These are phyloP conservation scores for Karalla daura DNA, from an alignment of 2,797 vertebrate species.

Conservation along the genomic window DNA sequence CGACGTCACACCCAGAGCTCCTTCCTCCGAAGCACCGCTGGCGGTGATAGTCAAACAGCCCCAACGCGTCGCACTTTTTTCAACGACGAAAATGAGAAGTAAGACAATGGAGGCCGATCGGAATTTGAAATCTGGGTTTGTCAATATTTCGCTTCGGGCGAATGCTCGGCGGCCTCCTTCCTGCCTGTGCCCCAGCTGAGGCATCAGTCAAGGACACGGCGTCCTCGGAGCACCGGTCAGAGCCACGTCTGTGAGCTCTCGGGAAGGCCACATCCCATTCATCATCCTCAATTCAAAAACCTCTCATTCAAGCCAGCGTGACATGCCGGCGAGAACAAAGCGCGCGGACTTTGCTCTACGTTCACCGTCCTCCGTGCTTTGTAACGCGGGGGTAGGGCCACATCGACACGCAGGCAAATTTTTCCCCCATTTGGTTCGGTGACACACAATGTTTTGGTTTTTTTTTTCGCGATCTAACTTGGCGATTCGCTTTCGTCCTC, in stretches of 20 bases:
- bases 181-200: not conserved
- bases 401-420: too few relatives aligned
- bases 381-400: not conserved
- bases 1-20: slow-evolving; percentile 10
- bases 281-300: not conserved
- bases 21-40: not conserved
- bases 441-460: too few relatives aligned
- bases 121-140: not conserved
- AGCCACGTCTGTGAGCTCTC: not conserved
- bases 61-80: not conserved
- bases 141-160: not conserved
- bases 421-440: too few relatives aligned
- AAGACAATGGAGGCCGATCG: not conserved
- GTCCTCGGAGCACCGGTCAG: not conserved
- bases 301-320: slow-evolving; percentile 9
- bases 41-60: slow-evolving; percentile 7
- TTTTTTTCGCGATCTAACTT: too few relatives aligned
- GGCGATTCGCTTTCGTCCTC: too few relatives aligned
- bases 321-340: not conserved
- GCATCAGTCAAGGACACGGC: not conserved
- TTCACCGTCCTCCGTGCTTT: not conserved
- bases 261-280: slow-evolving; percentile 5
- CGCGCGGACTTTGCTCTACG: slow-evolving; percentile 3
- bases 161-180: not conserved
- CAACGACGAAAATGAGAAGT: not conserved